Percentiles rank a stretch among this genome's conserved stretches.
Evolutionary conservation across 1,140 invertebrate genomes (phyloP).

Genomic region (Tribolium madens): DNA sequence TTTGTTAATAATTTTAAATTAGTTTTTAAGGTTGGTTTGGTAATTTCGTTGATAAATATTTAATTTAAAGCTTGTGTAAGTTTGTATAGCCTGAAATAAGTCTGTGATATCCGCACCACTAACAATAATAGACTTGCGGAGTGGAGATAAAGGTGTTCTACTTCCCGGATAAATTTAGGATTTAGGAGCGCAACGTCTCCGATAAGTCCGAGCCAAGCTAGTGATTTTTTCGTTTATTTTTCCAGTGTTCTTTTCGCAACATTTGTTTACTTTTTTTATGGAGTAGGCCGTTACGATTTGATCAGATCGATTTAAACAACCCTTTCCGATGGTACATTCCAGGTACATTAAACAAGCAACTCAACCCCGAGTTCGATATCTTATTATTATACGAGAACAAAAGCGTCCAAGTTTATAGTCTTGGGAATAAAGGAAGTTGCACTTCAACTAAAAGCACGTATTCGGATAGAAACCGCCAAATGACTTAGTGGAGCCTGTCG

Average conservation of each 20-base stretch:
- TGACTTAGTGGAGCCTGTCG: constrained; percentile 14
- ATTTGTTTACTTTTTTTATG: background rate
- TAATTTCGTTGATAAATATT: background rate
- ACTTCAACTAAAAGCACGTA: constrained; percentile 16
- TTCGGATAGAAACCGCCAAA: constrained; percentile 23
- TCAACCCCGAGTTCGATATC: constrained; percentile 5
- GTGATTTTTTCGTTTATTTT: background rate
- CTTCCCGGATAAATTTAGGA: background rate
- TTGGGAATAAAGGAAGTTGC: constrained; percentile 35
- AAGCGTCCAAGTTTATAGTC: constrained; percentile 41
- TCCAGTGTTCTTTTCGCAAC: background rate
- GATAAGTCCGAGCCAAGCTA: background rate
- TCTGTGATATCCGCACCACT: background rate
- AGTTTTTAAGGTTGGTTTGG: no score
- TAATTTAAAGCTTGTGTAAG: background rate
- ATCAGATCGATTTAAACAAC: constrained; percentile 13
- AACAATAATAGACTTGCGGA: background rate
- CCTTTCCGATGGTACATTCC: constrained; percentile 17
- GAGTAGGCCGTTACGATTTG: background rate
- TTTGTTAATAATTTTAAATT: no score
- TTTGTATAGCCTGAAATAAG: background rate
- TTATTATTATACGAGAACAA: constrained; percentile 25
- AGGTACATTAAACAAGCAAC: constrained; percentile 8
- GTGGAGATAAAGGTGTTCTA: constrained; percentile 18
- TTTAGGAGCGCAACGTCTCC: background rate